Evolutionary conservation across 2,797 vertebrate genomes (phyloP), one percentile per base, ranked within the genome.

Genomic region (Simalia tracyae): DNA sequence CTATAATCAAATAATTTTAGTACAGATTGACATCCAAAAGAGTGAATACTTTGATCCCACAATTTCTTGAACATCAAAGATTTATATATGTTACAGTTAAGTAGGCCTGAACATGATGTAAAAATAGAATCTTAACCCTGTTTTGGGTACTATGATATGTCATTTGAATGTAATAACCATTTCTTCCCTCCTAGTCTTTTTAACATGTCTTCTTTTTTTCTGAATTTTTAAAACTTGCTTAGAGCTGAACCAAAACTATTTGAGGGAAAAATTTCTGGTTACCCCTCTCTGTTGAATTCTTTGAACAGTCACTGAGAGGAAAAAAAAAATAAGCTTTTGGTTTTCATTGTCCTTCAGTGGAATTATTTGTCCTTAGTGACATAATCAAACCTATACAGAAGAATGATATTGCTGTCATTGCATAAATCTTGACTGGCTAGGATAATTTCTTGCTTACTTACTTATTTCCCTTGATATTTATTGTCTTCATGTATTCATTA

Each of bases 61-160:
- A 94, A 42, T 95, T 96, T 95, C 94, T 95, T 93, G 89, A 95
- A 97, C 95, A 97, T 97, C 96, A 97, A 97, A 98, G 96, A 96
- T 97, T 95, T 46, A 54, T 94, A 96, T 1, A 0, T 96, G 92
- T 89, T 89, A 31, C 92, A 90, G 61, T 96, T 97, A 96, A 94
- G 91, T 87, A 96, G 91, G 66, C 94, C 91, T 93, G 91, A 90
- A 3, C 92, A 84, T 86, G 95, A 96, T 26, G 36, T 0, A 0
- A 76, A 86, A 88, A n/a, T 14, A 95, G 26, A 92, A 14, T 94
- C 84, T 93, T 93, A 92, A 87, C 63, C 63, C 63, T 31, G 54
- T 91, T 95, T 89, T 92, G 94, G 42, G 56, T 92, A 46, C 42
- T 91, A 85, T 3, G 56, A 68, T 92, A 94, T 76, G 46, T 61